Percentiles rank a stretch among this genome's conserved stretches.
phyloP scores from a whole-genome alignment of 2,113 vertebrate genomes.

The Sinocyclocheilus anshuiensis region DNA sequence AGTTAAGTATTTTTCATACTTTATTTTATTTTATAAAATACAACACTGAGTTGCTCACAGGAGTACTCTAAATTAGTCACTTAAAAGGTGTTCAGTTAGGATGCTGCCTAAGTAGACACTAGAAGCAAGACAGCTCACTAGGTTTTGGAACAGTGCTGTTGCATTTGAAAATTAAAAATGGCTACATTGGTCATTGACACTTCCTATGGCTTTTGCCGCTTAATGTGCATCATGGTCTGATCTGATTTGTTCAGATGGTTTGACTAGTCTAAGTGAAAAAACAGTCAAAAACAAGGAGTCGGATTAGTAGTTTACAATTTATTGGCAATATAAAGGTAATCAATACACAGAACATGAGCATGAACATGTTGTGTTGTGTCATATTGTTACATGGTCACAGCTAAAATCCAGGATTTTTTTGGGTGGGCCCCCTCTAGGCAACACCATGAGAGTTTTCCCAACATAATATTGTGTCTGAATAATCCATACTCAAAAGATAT shows the following conservation, averaged over 20 bases:
- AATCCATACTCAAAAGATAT: not conserved
- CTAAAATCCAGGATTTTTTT: not conserved
- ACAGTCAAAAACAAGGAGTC: not conserved
- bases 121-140: not conserved
- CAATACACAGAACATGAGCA: slow-evolving; percentile 12
- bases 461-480: not conserved
- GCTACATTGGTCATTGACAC: not conserved
- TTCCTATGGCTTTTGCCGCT: not conserved
- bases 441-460: not conserved
- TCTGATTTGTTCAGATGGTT: not conserved
- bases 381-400: not conserved
- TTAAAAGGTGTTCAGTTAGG: not conserved
- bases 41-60: no score
- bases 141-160: not conserved
- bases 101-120: not conserved
- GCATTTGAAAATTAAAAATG: not conserved
- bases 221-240: not conserved
- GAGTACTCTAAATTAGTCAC: no score
- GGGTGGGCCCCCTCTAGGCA: not conserved
- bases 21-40: no score
- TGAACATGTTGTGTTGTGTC: not conserved
- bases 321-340: slow-evolving; percentile 11
- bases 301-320: not conserved
- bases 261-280: not conserved
- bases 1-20: no score